Base-by-base conservation (phyloP, 2,888 invertebrate genomes). In the Ectropis crepuscularia region DNA sequence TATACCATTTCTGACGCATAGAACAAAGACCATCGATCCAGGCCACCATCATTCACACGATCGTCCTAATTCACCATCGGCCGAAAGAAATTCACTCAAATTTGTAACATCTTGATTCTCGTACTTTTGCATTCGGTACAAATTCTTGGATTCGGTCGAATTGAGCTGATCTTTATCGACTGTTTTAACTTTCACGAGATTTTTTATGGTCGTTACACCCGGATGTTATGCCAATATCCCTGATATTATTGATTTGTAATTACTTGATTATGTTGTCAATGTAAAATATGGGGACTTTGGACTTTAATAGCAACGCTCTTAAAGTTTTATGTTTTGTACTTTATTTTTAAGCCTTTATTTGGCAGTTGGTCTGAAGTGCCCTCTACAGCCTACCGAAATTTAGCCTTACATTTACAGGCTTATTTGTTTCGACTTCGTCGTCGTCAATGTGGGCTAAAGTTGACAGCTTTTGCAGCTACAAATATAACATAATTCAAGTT, bases 41-140 rank as follows among this genome's bases (percentile, higher is more conserved):
- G 79, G 77, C 61, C 77, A 67, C 61, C 50, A 71, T 68, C 68
- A 77, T 86, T 84, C 81, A 80, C 83, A 83, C 81, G 80, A 78
- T 73, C 75, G 79, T 68, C 69, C 78, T 72, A 76, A 78, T 81
- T 79, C 74, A 61, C 68, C 74, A 62, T 67, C 66, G 74, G 74
- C 68, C 69, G 75, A 74, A 70, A 63, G 71, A 76, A 73, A 78
- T 79, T 76, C 76, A 72, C 70, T 54, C 65, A 76, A 80, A 80
- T 79, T 74, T 69, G 74, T 78, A 77, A 75, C 78, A 79, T 83
- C 83, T 84, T 77, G 80, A 79, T 83, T 74, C 71, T 64, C 61
- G 61, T 71, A 72, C 71, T 75, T 70, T 64, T 59, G 68, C 69
- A 73, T 76, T 75, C 70, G 58, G 58, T 61, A 54, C 46, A 65